A percentile compares a stretch with the other conserved stretches of the same genome.
These are phyloP conservation scores for Pteropus alecto DNA, from an alignment of 2,113 vertebrate species.

Conservation along the genomic window DNA sequence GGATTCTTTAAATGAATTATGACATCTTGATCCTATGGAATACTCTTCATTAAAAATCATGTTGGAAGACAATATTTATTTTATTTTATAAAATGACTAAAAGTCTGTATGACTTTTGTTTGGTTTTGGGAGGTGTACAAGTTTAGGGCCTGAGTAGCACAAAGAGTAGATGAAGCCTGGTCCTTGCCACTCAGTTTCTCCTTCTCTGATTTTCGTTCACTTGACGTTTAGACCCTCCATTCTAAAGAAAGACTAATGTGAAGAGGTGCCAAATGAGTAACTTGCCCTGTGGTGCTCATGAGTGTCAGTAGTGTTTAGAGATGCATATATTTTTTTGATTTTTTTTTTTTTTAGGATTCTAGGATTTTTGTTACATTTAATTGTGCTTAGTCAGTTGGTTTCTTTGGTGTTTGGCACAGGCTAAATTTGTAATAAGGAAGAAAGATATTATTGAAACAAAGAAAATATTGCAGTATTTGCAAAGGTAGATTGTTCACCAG, in stretches of 20 bases:
- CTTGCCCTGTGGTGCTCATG: too few relatives aligned
- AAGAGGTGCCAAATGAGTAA: neutral
- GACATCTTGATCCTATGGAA: neutral
- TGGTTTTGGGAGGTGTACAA: neutral
- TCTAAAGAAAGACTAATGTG: neutral
- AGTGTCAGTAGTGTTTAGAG: neutral
- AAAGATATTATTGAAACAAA: neutral
- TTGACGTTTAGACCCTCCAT: neutral
- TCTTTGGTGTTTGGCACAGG: neutral
- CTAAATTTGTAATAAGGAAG: neutral
- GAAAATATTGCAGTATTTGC: neutral
- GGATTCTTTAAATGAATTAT: neutral
- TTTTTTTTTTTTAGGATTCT: neutral
- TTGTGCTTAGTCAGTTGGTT: neutral
- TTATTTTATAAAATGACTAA: neutral
- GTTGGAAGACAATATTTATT: neutral
- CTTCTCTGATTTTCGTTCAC: neutral
- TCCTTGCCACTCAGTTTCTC: neutral
- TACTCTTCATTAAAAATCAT: neutral
- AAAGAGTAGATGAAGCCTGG: neutral
- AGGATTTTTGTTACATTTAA: neutral
- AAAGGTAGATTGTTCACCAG: neutral
- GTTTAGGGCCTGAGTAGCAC: neutral
- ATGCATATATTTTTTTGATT: too few relatives aligned
- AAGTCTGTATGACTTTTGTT: neutral